Base-by-base conservation (phyloP, 2,113 vertebrate genomes). In the Oryzias melastigma region DNA sequence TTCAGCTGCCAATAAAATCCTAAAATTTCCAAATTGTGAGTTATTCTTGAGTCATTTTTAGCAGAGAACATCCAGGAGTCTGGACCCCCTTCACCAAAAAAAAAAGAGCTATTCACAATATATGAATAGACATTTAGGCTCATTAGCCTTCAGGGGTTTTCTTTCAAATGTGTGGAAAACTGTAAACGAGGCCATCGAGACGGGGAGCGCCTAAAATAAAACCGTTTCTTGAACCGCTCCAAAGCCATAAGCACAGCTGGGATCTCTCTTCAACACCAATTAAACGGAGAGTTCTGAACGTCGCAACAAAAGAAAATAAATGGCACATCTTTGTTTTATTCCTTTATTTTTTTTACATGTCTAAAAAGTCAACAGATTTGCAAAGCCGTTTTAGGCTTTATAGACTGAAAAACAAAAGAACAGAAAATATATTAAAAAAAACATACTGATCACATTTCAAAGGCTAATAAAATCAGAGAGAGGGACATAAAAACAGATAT, bases 171-270 rank as follows among this genome's bases (percentile, higher is more conserved):
- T 17, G 50, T 25, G 51, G 7, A 44, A 73, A 71, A 45, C 22
- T 1, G 65, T 71, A 71, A 85, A 75, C 62, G 67, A 70, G 63
- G 65, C 78, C 14, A 64, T 78, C 22, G 47, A 78, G 61, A 72
- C 51, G 15, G 42, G 2, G 35, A 71, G 55, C 0, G 51, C 51
- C 46, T 62, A 14, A 65, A 68, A 71, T 68, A 55, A 76, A 71
- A 69, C 47, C 1, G 54, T 14, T 58, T 65, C 64, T 68, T 68
- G 58, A 48, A 55, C 50, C 8, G 66, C 64, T 72, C 52, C 4
- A n/a, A 43, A 66, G 56, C 49, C 40, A 46, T 55, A 54, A 71
- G 42, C 42, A 24, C 77, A 52, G 68, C 65, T 49, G 48, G 74
- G 40, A 41, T 12, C 44, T 52, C 53, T 43, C 14, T 49, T 17